Evolutionary conservation across 1,140 invertebrate genomes (phyloP), one percentile per base, ranked within the genome.

Genomic region (Tribolium madens): DNA sequence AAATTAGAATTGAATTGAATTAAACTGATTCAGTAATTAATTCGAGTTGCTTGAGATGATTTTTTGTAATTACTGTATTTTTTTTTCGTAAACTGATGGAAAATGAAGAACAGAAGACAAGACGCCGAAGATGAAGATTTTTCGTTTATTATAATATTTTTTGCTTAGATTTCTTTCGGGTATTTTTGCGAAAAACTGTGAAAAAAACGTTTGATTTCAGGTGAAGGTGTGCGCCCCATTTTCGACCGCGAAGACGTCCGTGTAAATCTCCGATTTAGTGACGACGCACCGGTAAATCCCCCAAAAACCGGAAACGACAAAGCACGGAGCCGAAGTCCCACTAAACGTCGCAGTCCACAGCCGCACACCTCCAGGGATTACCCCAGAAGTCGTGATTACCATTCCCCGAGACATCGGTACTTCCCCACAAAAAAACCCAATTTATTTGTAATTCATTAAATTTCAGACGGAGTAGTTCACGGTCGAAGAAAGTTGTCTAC

Each of bases 231-330:
- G 1, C 68, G n/a, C n/a, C 68, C 68, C 14, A 71, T 71, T 17
- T 71, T 71, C 12, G 68, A 71, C 13, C 68, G 68, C n/a, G 36
- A 71, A 9, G 68, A 71, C 46, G 21, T 71, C 1, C 9, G 46
- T 21, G 36, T 47, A 12, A 71, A 71, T 42, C n/a, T 9, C 17
- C 15, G 31, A 71, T 10, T 7, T 7, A 50, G 6, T 17, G 7
- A 57, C 6, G 10, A 26, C 17, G 2, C 5, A 21, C 18, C 15
- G 1, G 18, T 57, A 17, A 12, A 57, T 17, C 17, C 52, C 9
- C 13, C 15, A 18, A 57, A 57, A 57, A 4, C 10, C 10, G 7
- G n/a, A 42, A 42, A 42, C 36, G 17, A 17, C 18, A n/a, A 57
- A 14, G 9, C 52, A 0, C 21, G 18, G 9, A 57, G 15, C 10